Evolutionary conservation across 1,140 invertebrate genomes (phyloP), one percentile per base, ranked within the genome.

Genomic region (Drosophila parvula): DNA sequence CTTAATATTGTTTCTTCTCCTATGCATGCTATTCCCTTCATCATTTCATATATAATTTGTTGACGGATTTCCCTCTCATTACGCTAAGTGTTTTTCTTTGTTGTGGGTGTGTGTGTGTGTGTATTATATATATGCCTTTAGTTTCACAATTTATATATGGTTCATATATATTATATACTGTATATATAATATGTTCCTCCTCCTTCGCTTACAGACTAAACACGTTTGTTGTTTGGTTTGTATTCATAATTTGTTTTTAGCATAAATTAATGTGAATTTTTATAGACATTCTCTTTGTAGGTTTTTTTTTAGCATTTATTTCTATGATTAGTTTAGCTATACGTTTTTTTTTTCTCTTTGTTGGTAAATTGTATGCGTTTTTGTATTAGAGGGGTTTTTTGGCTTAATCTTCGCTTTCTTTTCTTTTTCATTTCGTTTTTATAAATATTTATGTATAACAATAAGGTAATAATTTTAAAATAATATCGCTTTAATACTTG

Each of bases 401-500:
- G 82, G 84, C 77, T 89, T 89, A 64, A 74, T 78, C 69, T 68
- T 55, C 28, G 30, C 50, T 62, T 76, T 88, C 28, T 56, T 38
- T 75, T 44, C 36, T 38, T 62, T 63, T 55, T n/a, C 51, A 38
- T 55, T 74, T 56, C 58, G 10, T 45, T 81, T 48, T 55, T 78
- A 79, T 75, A 82, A 82, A 75, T 81, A 81, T 79, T 69, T 81
- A 76, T 83, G 76, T 82, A 60, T 88, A 89, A 89, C 75, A 86
- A 82, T 86, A 86, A 76, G 50, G 78, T 88, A 78, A 84, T 67
- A 71, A 84, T 67, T 85, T 85, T 77, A 79, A 90, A 89, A 89
- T 89, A 89, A 89, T 89, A 89, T 89, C 85, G 85, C 79, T 89
- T 89, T 89, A 89, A 89, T 90, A 89, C 85, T 89, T 89, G 85